These are phyloP conservation scores for Scotopteryx bipunctaria DNA, from an alignment of 2,888 invertebrate species.

Conservation along the genomic window DNA sequence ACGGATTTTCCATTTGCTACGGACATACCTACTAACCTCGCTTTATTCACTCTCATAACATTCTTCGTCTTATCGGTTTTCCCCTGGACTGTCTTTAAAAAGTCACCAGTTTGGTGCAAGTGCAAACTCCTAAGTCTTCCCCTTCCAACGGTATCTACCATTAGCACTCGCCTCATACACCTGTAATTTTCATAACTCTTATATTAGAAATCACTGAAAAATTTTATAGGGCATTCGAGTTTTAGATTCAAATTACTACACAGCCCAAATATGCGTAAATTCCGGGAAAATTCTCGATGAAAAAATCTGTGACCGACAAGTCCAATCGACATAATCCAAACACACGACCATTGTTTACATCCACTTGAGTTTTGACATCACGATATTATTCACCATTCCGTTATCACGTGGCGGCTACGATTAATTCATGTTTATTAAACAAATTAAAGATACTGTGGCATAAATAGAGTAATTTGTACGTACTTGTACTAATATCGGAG, in stretches of 20 bases:
- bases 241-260: neutral
- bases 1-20: too few species aligned
- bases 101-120: too few species aligned
- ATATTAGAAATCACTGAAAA: too few species aligned
- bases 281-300: neutral
- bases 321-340: slow-evolving; percentile 60
- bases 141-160: too few species aligned
- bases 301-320: slow-evolving; percentile 10
- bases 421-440: slow-evolving; percentile 80
- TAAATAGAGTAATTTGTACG: slow-evolving; percentile 47
- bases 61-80: too few species aligned
- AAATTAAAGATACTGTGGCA: slow-evolving; percentile 65
- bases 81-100: too few species aligned
- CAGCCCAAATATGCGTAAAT: neutral
- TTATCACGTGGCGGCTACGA: slow-evolving; percentile 63
- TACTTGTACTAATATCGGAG: neutral
- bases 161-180: too few species aligned
- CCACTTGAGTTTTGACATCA: slow-evolving; percentile 71
- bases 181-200: too few species aligned
- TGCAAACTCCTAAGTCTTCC: too few species aligned
- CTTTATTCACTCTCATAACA: too few species aligned
- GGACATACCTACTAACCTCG: too few species aligned
- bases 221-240: neutral
- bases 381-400: slow-evolving; percentile 61
- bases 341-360: slow-evolving; percentile 34